Conservation (phyloP, 2,797 vertebrate genomes). For the Muscicapa striata region DNA sequence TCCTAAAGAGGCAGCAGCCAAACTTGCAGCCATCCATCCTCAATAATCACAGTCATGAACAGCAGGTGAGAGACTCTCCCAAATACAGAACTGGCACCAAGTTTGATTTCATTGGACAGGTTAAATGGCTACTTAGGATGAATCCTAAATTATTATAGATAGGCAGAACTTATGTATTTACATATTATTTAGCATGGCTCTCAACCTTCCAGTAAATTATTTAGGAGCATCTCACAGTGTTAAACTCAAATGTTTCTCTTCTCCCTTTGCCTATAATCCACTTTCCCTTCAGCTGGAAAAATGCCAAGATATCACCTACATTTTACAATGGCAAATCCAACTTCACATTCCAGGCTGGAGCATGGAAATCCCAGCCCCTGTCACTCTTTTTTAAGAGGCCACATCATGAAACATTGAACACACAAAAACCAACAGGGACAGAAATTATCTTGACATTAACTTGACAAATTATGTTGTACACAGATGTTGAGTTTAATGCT, state of each 20-base stretch:
- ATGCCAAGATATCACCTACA: not conserved
- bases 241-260: not conserved
- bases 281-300: not conserved
- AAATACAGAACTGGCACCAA: not conserved
- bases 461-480: not conserved
- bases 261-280: not conserved
- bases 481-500: not conserved
- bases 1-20: slow-evolving; percentile 25
- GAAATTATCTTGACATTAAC: not conserved
- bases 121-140: not conserved
- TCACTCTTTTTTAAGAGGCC: not conserved
- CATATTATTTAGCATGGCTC: not conserved
- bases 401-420: not conserved
- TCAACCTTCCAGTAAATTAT: not conserved
- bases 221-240: not conserved
- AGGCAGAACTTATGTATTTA: not conserved
- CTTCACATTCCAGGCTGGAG: not conserved
- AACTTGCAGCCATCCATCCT: not conserved
- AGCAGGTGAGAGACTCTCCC: not conserved
- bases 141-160: not conserved
- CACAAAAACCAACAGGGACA: not conserved
- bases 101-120: not conserved
- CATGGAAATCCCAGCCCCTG: not conserved
- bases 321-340: not conserved
- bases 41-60: not conserved